Evolutionary conservation across 2,888 invertebrate species (phyloP), one percentile per base, ranked within the genome.

Genomic region (Dryomyza anilis): DNA sequence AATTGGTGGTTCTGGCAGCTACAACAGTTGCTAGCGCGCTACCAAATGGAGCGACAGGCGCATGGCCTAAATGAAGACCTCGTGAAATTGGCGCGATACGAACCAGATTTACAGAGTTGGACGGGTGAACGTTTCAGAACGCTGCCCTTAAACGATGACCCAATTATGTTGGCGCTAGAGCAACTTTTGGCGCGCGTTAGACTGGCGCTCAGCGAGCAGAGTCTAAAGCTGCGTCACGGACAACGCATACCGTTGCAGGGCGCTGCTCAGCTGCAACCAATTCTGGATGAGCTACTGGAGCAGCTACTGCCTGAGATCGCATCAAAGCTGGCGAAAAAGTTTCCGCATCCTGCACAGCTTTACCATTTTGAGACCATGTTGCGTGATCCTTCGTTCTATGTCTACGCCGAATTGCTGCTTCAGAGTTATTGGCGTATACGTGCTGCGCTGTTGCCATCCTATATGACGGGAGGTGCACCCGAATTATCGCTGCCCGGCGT

Each of bases 321-420:
- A 29, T 2, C 25, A 29, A 5, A 57, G 0, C 0, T 50, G 0
- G 1, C 29, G 1, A n/a, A n/a, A n/a, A 7, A 48, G 0, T n/a
- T 45, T 5, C 12, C 3, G 0, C n/a, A 65, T 10, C 61, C 68
- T 0, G 46, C 67, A 14, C 53, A 50, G 21, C 30, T 90, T 56
- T 88, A 90, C 76, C 86, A 89, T 66, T 86, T 86, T 67, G 85
- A 86, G 71, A 89, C 89, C 2, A 86, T 87, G 66, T 82, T 89
- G 59, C 87, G 89, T 66, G 90, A 91, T 73, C 89, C 90, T 4
- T 85, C 88, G 5, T 91, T 90, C 85, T 91, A 88, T 78, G 86
- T 87, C 69, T 81, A 89, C 46, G 88, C 87, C 71, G 87, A 89
- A 76, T 86, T 86, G 46, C 86, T 89, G 69, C 76, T 87, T 16